phyloP scores from a whole-genome alignment of 1,140 invertebrate genomes.

The Onthophagus taurus region DNA sequence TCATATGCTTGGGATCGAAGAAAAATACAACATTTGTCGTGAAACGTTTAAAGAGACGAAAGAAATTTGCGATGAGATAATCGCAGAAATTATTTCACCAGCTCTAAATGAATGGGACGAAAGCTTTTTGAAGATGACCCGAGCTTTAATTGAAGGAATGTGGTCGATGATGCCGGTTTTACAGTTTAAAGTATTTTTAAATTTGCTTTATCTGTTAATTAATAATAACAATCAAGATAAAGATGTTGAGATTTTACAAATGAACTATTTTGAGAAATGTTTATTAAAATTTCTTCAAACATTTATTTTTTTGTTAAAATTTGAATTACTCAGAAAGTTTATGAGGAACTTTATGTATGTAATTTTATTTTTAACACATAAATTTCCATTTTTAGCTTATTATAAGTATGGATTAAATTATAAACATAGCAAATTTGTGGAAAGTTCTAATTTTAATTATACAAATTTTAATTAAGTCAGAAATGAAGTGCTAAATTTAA shows the following conservation, averaged over 20 bases:
- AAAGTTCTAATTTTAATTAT: too few species aligned
- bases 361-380: constrained; percentile 24
- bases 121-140: constrained; percentile 25
- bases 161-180: constrained; percentile 28
- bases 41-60: constrained; percentile 30
- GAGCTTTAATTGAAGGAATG: constrained; percentile 25
- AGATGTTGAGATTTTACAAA: not conserved
- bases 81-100: constrained; percentile 18
- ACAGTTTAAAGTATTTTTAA: constrained; percentile 16
- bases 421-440: too few species aligned
- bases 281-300: not conserved
- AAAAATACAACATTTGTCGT: constrained; percentile 42
- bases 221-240: constrained; percentile 2
- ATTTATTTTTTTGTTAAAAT: constrained; percentile 8
- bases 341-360: constrained; percentile 19
- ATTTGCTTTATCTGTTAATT: constrained; percentile 7
- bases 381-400: constrained; percentile 30
- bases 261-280: constrained; percentile 4
- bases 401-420: constrained; percentile 27
- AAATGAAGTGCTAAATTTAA: too few species aligned
- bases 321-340: constrained; percentile 19
- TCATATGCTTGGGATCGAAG: constrained; percentile 67
- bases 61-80: constrained; percentile 27
- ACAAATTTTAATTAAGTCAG: too few species aligned
- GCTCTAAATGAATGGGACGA: constrained; percentile 17